These are phyloP conservation scores for Chaenodraco wilsoni DNA, from an alignment of 2,797 vertebrate genomes.

Conservation along the genomic window DNA sequence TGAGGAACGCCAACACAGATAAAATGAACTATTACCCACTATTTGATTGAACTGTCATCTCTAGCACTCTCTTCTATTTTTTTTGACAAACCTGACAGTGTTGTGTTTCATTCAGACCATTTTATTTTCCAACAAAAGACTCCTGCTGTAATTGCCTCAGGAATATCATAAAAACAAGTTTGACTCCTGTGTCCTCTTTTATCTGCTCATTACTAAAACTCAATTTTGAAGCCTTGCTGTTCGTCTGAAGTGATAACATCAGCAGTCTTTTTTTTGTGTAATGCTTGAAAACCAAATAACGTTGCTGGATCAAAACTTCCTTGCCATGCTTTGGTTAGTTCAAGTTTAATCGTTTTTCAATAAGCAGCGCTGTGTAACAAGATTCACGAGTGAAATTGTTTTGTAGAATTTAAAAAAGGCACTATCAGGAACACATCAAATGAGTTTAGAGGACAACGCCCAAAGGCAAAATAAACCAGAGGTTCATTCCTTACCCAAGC, in stretches of 20 bases:
- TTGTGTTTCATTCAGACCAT: slow-evolving; percentile 34
- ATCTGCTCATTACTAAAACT: slow-evolving; percentile 62
- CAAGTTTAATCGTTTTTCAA: slow-evolving; percentile 8
- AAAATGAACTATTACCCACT: slow-evolving; percentile 77
- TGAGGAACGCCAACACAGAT: slow-evolving; percentile 66
- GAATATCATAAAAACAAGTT: slow-evolving; percentile 56
- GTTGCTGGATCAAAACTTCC: slow-evolving; percentile 8
- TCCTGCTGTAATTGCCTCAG: slow-evolving; percentile 40
- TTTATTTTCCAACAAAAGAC: slow-evolving; percentile 49
- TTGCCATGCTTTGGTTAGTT: background rate
- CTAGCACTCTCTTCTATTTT: slow-evolving; percentile 29
- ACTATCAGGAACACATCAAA: background rate
- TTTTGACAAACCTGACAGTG: slow-evolving; percentile 56
- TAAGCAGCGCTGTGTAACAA: background rate
- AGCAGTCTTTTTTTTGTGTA: slow-evolving; percentile 15
- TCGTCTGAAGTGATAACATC: slow-evolving; percentile 25
- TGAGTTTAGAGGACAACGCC: background rate
- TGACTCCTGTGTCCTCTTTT: slow-evolving; percentile 58
- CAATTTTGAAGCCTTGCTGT: slow-evolving; percentile 39
- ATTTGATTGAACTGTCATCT: slow-evolving; percentile 81
- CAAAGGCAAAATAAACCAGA: slow-evolving; percentile 1
- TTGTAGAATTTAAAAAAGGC: background rate
- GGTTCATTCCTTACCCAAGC: background rate
- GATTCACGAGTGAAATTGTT: slow-evolving; percentile 15
- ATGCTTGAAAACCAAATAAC: slow-evolving; percentile 24